Evolutionary conservation across 2,113 vertebrate species (phyloP).

Genomic region (Mugil cephalus): DNA sequence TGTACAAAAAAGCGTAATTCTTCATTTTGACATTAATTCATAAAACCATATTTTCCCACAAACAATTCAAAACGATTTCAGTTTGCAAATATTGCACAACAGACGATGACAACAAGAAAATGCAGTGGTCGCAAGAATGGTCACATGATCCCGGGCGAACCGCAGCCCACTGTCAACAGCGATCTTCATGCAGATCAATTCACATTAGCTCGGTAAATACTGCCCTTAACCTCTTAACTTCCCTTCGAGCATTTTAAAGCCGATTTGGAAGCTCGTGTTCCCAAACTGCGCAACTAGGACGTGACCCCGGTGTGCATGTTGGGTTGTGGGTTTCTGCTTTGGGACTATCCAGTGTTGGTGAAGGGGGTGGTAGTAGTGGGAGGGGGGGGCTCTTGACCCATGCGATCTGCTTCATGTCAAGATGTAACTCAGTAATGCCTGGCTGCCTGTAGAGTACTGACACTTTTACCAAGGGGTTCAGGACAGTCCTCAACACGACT

Average conservation of each 20-base stretch:
- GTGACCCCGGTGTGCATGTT: conserved; percentile 45
- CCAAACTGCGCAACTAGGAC: conserved; percentile 2
- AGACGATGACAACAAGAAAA: neutral
- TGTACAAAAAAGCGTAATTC: neutral
- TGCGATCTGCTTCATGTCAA: conserved; percentile 22
- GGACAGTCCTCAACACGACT: neutral
- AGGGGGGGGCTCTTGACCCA: neutral
- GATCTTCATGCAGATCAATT: conserved; percentile 6
- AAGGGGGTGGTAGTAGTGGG: conserved; percentile 3
- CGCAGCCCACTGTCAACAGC: neutral
- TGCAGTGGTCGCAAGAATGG: neutral
- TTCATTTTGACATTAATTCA: neutral
- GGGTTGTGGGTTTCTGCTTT: conserved; percentile 12
- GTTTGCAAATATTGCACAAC: conserved; percentile 5
- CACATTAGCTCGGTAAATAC: conserved; percentile 8
- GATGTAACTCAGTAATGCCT: conserved; percentile 53
- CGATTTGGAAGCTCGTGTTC: conserved; percentile 42
- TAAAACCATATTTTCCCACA: neutral
- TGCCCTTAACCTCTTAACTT: conserved; percentile 35
- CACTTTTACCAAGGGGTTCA: neutral
- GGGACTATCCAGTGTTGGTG: conserved; percentile 61
- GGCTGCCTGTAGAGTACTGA: neutral
- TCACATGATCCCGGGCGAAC: neutral
- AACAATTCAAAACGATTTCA: neutral
- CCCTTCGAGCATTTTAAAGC: conserved; percentile 49